Evolutionary conservation across 2,888 invertebrate genomes (phyloP).

Genomic region (Lithophane semibrunnea): DNA sequence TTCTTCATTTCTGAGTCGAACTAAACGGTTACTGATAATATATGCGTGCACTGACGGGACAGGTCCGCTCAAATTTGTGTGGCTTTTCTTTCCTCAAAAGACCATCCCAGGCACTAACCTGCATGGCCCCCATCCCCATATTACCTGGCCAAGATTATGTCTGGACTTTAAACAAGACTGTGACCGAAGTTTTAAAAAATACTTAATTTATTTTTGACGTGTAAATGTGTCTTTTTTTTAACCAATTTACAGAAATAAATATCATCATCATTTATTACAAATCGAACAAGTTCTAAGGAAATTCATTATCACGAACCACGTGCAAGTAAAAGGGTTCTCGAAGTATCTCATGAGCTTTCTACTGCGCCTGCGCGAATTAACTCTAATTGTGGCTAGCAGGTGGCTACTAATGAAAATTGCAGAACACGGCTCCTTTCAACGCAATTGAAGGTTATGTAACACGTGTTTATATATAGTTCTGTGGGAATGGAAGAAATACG

Average conservation of each 20-base stretch:
- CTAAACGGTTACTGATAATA: no score
- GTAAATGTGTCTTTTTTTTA: no score
- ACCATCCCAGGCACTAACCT: not conserved
- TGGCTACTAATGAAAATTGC: slow-evolving; percentile 67
- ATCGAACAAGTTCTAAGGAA: slow-evolving; percentile 28
- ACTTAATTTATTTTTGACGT: not conserved
- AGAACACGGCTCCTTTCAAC: slow-evolving; percentile 60
- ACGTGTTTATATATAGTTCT: slow-evolving; percentile 40
- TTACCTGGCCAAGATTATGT: not conserved
- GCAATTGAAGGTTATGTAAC: slow-evolving; percentile 58
- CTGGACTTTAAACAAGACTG: no score
- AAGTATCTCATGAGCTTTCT: slow-evolving; percentile 73
- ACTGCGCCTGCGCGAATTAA: slow-evolving; percentile 64
- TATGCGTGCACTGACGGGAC: not conserved
- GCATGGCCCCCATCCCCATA: not conserved
- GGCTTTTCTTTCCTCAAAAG: not conserved
- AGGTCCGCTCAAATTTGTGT: not conserved
- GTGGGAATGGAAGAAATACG: slow-evolving; percentile 38
- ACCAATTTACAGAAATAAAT: not conserved
- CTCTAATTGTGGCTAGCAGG: slow-evolving; percentile 70
- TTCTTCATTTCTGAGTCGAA: not conserved
- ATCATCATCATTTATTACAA: not conserved
- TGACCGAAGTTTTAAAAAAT: no score
- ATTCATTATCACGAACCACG: slow-evolving; percentile 50
- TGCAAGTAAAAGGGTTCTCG: slow-evolving; percentile 59